Conservation (phyloP, 2,888 invertebrate species). For the Phortica okadai region DNA sequence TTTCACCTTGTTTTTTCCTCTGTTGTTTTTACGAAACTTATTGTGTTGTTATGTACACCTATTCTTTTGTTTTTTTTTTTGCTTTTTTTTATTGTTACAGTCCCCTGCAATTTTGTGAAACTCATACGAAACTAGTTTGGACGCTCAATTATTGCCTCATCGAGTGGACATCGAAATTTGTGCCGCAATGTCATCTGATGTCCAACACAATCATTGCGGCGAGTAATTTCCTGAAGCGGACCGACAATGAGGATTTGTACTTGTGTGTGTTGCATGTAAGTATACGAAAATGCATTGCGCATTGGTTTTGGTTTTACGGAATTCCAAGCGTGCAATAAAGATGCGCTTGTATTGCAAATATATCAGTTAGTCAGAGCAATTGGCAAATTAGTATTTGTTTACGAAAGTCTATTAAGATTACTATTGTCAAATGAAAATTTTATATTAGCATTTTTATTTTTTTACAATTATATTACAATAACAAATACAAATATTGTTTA, state of each 20-base stretch:
- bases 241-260: constrained; percentile 76
- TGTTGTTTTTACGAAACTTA: not conserved
- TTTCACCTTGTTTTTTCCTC: not conserved
- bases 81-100: constrained; percentile 50
- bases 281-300: constrained; percentile 40
- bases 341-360: too few species aligned
- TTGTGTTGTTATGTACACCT: not conserved
- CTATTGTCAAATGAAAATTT: too few species aligned
- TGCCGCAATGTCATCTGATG: constrained; percentile 79
- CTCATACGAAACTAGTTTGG: constrained; percentile 85
- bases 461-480: too few species aligned
- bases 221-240: constrained; percentile 77
- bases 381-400: too few species aligned
- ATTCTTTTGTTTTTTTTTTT: not conserved
- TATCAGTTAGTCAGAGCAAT: too few species aligned
- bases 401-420: too few species aligned
- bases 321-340: too few species aligned
- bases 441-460: too few species aligned
- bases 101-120: constrained; percentile 77
- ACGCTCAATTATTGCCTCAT: constrained; percentile 85
- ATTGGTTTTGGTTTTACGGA: too few species aligned
- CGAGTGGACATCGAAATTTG: constrained; percentile 83
- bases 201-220: constrained; percentile 80
- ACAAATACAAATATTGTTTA: too few species aligned
- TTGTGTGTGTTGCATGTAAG: constrained; percentile 78